A percentile compares a stretch with the other conserved stretches of the same genome.
Conservation (phyloP, 2,888 invertebrate species). For the Trilocha varians region DNA sequence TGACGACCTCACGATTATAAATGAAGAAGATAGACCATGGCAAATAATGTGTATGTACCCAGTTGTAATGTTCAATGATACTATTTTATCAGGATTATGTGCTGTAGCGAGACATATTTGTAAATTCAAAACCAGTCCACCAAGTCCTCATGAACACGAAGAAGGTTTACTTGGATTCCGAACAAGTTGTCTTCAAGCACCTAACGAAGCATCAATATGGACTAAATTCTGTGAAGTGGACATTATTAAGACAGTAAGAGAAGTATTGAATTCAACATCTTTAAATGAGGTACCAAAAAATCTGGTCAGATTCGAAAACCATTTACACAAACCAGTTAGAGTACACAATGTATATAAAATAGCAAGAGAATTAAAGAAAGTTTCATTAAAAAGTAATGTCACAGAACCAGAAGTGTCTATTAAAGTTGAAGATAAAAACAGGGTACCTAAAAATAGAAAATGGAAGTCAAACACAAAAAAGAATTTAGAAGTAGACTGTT, state of each 20-base stretch:
- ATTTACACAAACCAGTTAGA: conserved; percentile 86
- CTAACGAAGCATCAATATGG: conserved; percentile 90
- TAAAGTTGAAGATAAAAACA: conserved; percentile 19
- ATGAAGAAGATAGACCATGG: conserved; percentile 54
- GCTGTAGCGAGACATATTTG: conserved; percentile 73
- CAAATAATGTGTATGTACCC: conserved; percentile 75
- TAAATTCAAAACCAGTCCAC: conserved; percentile 24
- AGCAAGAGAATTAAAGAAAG: conserved; percentile 72
- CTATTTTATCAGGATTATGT: conserved; percentile 84
- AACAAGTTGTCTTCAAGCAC: conserved; percentile 84
- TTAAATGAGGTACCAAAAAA: conserved; percentile 74
- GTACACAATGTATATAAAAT: conserved; percentile 89
- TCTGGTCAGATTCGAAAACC: conserved; percentile 85
- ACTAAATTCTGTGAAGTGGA: conserved; percentile 94
- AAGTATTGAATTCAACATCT: conserved; percentile 31
- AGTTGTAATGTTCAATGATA: conserved; percentile 72
- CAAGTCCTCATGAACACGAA: conserved; percentile 38
- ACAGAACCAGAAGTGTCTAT: conserved; percentile 17
- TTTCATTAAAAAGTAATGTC: conserved; percentile 20
- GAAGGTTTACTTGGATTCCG: conserved; percentile 83
- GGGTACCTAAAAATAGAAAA: conserved; percentile 54
- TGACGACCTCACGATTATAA: conserved; percentile 37
- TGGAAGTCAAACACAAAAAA: conserved; percentile 59
- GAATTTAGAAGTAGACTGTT: conserved; percentile 48
- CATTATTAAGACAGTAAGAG: conserved; percentile 74